A percentile compares a stretch with the other conserved stretches of the same genome.
phyloP scores from a whole-genome alignment of 2,888 invertebrate genomes.

The Xanthia togata region DNA sequence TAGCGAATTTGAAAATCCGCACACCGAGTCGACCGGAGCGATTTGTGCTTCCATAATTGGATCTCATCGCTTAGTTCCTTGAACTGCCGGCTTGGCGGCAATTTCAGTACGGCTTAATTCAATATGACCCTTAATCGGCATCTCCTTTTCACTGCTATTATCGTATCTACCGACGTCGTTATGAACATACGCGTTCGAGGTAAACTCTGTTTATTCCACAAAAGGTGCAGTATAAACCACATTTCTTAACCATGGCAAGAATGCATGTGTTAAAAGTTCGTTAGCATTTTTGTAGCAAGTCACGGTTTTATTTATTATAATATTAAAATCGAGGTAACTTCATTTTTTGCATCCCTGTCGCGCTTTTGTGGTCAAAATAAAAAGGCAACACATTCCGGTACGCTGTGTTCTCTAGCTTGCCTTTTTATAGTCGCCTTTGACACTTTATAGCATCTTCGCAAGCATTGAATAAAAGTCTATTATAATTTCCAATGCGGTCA shows the following conservation, averaged over 20 bases:
- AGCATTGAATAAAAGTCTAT: conserved; percentile 54
- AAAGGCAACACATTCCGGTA: conserved; percentile 43
- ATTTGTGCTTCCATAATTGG: conserved; percentile 78
- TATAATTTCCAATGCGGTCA: conserved; percentile 42
- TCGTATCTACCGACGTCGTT: conserved; percentile 41
- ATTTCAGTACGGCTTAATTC: conserved; percentile 67
- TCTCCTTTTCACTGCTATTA: conserved; percentile 58
- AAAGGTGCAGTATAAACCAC: conserved; percentile 43
- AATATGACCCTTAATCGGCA: conserved; percentile 64
- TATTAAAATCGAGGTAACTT: conserved; percentile 46
- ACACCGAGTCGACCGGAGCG: conserved; percentile 72
- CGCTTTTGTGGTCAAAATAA: conserved; percentile 56
- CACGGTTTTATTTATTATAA: conserved; percentile 49
- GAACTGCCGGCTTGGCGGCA: conserved; percentile 64
- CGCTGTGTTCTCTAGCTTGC: conserved; percentile 37
- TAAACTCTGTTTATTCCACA: conserved; percentile 31
- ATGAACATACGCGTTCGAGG: conserved; percentile 46
- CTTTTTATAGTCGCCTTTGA: conserved; percentile 53
- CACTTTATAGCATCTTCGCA: conserved; percentile 53
- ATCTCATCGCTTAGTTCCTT: conserved; percentile 71
- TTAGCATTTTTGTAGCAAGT: conserved; percentile 61
- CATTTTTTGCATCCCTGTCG: conserved; percentile 56
- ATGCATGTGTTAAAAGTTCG: conserved; percentile 52
- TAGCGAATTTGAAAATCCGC: conserved; percentile 80
- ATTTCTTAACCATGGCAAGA: conserved; percentile 41